These are phyloP conservation scores for Andrena flavipes DNA, from an alignment of 2,888 invertebrate species.

Conservation along the genomic window DNA sequence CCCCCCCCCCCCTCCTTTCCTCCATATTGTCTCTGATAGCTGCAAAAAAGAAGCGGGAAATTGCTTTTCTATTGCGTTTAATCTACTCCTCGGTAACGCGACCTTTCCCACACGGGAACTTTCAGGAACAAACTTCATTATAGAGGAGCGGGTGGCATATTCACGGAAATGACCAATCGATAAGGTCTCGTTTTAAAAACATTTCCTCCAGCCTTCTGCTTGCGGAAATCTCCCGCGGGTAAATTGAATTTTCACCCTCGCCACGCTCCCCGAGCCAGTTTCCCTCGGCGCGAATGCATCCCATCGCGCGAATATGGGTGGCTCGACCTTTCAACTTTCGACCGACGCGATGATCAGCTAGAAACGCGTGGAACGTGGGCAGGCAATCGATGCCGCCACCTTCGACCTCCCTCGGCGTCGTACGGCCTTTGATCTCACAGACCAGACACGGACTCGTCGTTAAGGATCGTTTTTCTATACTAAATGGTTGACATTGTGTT, in stretches of 20 bases:
- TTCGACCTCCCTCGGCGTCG: neutral
- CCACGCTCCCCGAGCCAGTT: neutral
- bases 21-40: neutral
- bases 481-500: constrained; percentile 35
- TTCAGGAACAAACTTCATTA: constrained; percentile 27
- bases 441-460: neutral
- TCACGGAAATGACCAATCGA: constrained; percentile 37
- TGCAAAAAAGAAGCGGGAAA: too few species aligned
- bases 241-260: constrained; percentile 46
- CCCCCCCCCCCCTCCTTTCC: neutral
- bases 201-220: constrained; percentile 1
- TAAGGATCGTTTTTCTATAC: neutral
- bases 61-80: neutral
- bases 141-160: constrained; percentile 24
- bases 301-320: neutral
- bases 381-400: neutral
- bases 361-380: neutral
- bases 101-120: constrained; percentile 34
- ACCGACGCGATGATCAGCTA: neutral
- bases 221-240: constrained; percentile 11
- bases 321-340: constrained; percentile 9
- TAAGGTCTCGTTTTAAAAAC: constrained; percentile 32
- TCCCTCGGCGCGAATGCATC: constrained; percentile 4
- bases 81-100: neutral
- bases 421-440: constrained; percentile 9